phyloP scores from a whole-genome alignment of 2,797 vertebrate species.

The Cottoperca gobio region DNA sequence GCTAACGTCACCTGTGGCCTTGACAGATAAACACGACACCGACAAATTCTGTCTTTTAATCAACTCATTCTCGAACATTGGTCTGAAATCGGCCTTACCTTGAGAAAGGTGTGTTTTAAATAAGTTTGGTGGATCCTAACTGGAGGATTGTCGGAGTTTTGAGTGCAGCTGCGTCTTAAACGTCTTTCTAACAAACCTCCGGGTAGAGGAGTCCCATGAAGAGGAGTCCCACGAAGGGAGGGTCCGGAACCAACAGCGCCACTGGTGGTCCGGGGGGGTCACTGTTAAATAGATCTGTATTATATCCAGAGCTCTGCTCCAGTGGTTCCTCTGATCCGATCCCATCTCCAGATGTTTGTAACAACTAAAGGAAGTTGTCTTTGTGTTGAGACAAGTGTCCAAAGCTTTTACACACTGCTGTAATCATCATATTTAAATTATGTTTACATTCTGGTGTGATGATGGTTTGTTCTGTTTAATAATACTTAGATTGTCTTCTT shows the following conservation, averaged over 20 bases:
- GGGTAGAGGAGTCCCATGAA: constrained; percentile 54
- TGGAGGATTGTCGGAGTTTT: background rate
- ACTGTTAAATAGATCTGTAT: too few species aligned
- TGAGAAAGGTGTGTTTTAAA: background rate
- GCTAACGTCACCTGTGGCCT: constrained; percentile 68
- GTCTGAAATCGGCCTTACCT: constrained; percentile 41
- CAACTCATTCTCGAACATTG: accelerated
- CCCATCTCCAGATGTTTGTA: too few species aligned
- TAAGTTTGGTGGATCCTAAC: accelerated
- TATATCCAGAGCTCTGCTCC: too few species aligned
- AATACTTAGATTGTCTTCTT: too few species aligned
- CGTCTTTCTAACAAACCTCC: constrained; percentile 60
- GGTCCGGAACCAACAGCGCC: constrained; percentile 51
- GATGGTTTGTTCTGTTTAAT: too few species aligned
- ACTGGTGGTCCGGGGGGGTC: too few species aligned
- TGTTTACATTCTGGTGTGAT: too few species aligned
- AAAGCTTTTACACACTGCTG: too few species aligned
- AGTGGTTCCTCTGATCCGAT: too few species aligned
- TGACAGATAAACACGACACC: constrained; percentile 34
- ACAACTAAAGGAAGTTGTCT: too few species aligned
- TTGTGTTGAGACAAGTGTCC: too few species aligned
- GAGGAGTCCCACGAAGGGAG: constrained; percentile 10
- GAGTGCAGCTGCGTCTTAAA: constrained; percentile 41
- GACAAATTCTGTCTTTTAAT: accelerated
- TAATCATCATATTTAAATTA: too few species aligned